Base-by-base conservation (phyloP, 2,113 vertebrate genomes). In the Rynchops niger region DNA sequence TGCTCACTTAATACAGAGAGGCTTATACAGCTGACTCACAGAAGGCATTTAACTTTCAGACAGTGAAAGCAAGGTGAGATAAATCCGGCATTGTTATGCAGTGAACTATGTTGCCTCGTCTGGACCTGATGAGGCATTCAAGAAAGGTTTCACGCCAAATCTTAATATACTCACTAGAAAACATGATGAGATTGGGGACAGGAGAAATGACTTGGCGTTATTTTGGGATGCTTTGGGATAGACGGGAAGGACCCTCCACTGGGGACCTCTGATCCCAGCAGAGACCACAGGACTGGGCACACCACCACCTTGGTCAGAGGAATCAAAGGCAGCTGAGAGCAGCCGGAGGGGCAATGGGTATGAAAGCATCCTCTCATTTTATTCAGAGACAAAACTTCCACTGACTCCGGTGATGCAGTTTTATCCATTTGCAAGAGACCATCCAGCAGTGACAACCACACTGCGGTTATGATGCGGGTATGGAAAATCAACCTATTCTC, bases 401-500 rank as follows among this genome's bases (percentile, higher is more conserved):
- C 29, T 26, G 34, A 62, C 32, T 79, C 19, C 36, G 62, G 14
- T 5, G 42, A 36, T 62, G 12, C 20, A 73, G 49, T 49, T 93
- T 83, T 40, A 94, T 62, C 25, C 50, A 16, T 63, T 81, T 78
- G 12, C 53, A 74, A 88, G 42, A 73, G 23, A 58, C 13, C 42
- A 66, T 82, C n/a, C 70, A 90, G 29, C 49, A 82, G 36, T 66
- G 71, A 82, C 53, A 73, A 15, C 52, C 40, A 32, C 5, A 3
- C 53, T 91, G 58, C 0, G 4, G 52, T 92, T 93, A 52, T 0
- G 1, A 56, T 36, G 18, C 8, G 40, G 5, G 5, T 72, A 62
- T 59, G 59, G 89, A 87, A 95, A 94, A 93, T 40, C 40, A 79
- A 53, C 53, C 26, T 66, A 82, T 77, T 90, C 53, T 88, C 66